Evolutionary conservation across 1,140 invertebrate genomes (phyloP).

Genomic region (Bombus pascuorum): DNA sequence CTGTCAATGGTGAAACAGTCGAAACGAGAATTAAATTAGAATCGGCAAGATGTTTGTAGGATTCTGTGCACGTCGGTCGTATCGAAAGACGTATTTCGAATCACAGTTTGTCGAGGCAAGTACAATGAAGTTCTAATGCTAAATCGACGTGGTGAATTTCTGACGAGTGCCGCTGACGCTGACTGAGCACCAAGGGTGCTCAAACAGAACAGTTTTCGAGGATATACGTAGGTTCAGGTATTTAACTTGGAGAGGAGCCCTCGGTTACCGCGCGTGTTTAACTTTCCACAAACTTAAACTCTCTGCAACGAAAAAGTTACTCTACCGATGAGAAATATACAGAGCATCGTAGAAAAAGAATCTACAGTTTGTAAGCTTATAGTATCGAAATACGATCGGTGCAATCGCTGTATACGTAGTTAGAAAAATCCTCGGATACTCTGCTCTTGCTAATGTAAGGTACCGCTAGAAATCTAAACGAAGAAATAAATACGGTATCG

Average conservation of each 20-base stretch:
- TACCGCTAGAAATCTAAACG: too few species aligned
- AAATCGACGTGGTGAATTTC: constrained; percentile 20
- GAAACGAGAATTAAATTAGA: not conserved
- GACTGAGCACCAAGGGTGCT: constrained; percentile 17
- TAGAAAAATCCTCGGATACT: not conserved
- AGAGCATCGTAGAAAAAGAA: not conserved
- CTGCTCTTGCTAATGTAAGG: too few species aligned
- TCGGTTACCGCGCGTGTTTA: not conserved
- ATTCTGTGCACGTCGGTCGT: not conserved
- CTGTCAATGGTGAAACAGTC: too few species aligned
- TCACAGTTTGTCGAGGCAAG: not conserved
- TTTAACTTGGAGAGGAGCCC: constrained; percentile 7
- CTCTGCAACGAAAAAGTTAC: not conserved
- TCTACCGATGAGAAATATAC: not conserved
- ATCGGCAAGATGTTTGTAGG: not conserved
- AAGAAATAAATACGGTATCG: too few species aligned
- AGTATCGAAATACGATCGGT: not conserved
- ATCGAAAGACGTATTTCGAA: not conserved
- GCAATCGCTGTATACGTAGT: too few species aligned
- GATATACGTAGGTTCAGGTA: not conserved
- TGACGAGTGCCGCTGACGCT: not conserved
- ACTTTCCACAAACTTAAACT: not conserved
- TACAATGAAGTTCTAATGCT: constrained; percentile 21
- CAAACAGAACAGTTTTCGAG: constrained; percentile 8
- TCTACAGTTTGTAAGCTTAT: not conserved